Evolutionary conservation across 2,888 invertebrate species (phyloP).

Genomic region (Protophormia terraenovae): DNA sequence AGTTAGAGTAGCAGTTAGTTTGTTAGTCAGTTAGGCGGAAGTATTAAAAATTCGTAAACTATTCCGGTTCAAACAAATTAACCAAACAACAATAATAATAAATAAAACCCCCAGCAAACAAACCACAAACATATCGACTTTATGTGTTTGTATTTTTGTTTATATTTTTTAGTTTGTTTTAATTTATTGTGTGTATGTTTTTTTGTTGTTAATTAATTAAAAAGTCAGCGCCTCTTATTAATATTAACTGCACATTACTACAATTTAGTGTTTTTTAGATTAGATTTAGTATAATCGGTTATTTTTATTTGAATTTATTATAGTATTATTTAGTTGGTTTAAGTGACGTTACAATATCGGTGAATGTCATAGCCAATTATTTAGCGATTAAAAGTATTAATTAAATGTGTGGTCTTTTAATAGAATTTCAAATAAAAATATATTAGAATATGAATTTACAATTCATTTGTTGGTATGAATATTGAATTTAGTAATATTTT

Average conservation of each 20-base stretch:
- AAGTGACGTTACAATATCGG: constrained; percentile 17
- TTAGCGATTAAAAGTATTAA: background rate
- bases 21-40: constrained; percentile 43
- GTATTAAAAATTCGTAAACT: constrained; percentile 62
- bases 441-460: background rate
- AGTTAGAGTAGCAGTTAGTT: background rate
- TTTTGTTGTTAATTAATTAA: constrained; percentile 22
- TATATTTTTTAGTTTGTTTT: background rate
- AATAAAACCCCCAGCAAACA: constrained; percentile 15
- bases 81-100: constrained; percentile 20
- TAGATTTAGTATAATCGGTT: constrained; percentile 14
- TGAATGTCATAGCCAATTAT: constrained; percentile 33
- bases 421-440: background rate
- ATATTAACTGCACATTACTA: constrained; percentile 5
- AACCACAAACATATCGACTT: background rate
- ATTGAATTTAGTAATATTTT: too few species aligned
- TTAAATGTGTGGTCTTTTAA: background rate
- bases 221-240: constrained; percentile 27
- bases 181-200: background rate
- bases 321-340: too few species aligned
- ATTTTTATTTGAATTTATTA: background rate
- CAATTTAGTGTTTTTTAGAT: constrained; percentile 10
- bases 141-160: background rate
- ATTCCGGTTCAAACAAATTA: constrained; percentile 63
- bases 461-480: background rate